Evolutionary conservation across 2,888 invertebrate species (phyloP), one percentile per base, ranked within the genome.

Genomic region (Tubulanus polymorphus): DNA sequence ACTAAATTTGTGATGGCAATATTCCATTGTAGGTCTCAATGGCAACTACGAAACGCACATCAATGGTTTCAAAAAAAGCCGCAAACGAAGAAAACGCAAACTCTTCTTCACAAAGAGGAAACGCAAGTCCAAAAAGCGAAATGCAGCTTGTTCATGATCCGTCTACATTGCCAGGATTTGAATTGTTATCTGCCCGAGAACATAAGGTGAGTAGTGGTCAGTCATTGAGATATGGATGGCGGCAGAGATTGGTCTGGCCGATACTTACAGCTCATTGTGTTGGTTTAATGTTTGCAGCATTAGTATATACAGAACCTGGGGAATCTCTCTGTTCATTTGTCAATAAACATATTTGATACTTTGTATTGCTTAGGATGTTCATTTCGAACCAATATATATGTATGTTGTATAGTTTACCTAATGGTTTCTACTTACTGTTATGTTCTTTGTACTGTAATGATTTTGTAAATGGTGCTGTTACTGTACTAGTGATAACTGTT

Each of bases 161-260:
- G 67, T 63, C 73, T 48, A 63, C 69, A 41, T 65, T 76, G 57
- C 75, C 79, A 8, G 76, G 75, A 27, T 76, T 70, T 64, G 73
- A 75, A 48, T 66, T 80, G 58, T 64, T 81, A 47, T 79, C 79
- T 26, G 73, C 72, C 48, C 66, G 75, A 53, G 81, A 81, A 63
- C 73, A 72, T 62, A 78, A 74, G 75, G 80, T 79, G 63, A 56
- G 63, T 55, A 28, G 18, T 53, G 32, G 29, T 46, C 27, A 25
- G 27, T n/a, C 51, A 23, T 61, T 72, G 45, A 23, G 35, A 45
- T 41, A 37, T 37, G 1, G 2, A 48, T 8, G 8, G n/a, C n/a
- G n/a, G n/a, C n/a, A n/a, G n/a, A n/a, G n/a, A n/a, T n/a, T n/a
- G n/a, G n/a, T n/a, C n/a, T n/a, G n/a, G n/a, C n/a, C n/a, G n/a